These are phyloP conservation scores for Streblospio benedicti DNA, from an alignment of 1,140 invertebrate genomes.

Conservation along the genomic window DNA sequence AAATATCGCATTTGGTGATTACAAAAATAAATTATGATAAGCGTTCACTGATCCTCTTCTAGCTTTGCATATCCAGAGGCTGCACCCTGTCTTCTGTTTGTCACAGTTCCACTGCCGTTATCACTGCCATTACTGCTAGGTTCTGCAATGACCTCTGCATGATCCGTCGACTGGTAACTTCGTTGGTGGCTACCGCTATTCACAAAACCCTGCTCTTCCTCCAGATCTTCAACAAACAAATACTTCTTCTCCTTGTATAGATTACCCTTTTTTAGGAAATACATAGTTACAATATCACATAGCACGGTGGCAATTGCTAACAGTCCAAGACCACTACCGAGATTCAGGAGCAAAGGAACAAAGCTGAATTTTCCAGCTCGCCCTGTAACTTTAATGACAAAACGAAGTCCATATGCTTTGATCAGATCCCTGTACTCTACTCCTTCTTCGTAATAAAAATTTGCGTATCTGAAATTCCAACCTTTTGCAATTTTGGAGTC, in stretches of 20 bases:
- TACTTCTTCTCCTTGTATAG: slow-evolving; percentile 46
- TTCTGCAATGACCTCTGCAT: too few relatives aligned
- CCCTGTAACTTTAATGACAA: slow-evolving; percentile 50
- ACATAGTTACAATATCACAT: slow-evolving; percentile 50
- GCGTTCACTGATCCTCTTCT: too few relatives aligned
- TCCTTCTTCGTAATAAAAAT: slow-evolving; percentile 41
- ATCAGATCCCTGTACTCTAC: slow-evolving; percentile 46
- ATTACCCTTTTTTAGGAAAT: slow-evolving; percentile 43
- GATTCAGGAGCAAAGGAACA: slow-evolving; percentile 49
- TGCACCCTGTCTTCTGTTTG: too few relatives aligned
- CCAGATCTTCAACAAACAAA: slow-evolving; percentile 22
- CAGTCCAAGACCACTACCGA: slow-evolving; percentile 52
- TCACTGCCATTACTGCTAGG: too few relatives aligned
- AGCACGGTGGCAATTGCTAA: slow-evolving; percentile 49
- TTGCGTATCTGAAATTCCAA: slow-evolving; percentile 53
- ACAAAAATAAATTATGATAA: too few relatives aligned
- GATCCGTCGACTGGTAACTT: too few relatives aligned
- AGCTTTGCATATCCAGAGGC: too few relatives aligned
- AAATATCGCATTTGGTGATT: too few relatives aligned
- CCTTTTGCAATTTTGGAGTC: slow-evolving; percentile 41
- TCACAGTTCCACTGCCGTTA: too few relatives aligned
- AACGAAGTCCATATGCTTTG: slow-evolving; percentile 53
- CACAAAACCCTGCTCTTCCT: too few relatives aligned
- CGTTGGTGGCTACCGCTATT: too few relatives aligned
- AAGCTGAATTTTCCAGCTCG: slow-evolving; percentile 50